A percentile compares a stretch with the other conserved stretches of the same genome.
Conservation (phyloP, 1,140 invertebrate genomes). For the Drosophila ercepeae region DNA sequence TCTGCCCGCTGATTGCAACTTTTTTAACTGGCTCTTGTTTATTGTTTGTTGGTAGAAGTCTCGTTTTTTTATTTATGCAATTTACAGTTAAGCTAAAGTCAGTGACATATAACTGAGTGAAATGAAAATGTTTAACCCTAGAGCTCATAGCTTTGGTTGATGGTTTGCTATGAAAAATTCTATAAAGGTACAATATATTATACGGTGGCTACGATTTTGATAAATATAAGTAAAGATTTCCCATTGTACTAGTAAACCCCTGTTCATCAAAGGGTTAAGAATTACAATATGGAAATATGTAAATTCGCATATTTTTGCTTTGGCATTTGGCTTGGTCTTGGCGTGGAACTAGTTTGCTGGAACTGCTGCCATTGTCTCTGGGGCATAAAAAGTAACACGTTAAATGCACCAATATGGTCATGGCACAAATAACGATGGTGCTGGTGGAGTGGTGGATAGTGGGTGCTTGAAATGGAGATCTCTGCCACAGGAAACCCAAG, state of each 20-base stretch:
- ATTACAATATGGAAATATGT: slow-evolving; percentile 32
- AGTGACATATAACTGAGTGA: slow-evolving; percentile 17
- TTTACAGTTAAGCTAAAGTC: slow-evolving; percentile 66
- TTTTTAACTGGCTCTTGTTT: slow-evolving; percentile 45
- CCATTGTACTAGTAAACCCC: not conserved
- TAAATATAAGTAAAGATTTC: not conserved
- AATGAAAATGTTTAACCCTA: slow-evolving; percentile 23
- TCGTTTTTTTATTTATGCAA: slow-evolving; percentile 74
- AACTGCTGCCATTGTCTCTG: slow-evolving; percentile 27
- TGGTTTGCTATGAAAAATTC: no score
- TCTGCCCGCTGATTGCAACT: slow-evolving; percentile 53
- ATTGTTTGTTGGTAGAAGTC: slow-evolving; percentile 37
- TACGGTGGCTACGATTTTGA: no score
- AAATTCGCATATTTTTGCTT: not conserved
- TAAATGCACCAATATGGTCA: slow-evolving; percentile 59
- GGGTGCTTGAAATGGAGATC: slow-evolving; percentile 16
- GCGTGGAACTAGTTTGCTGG: slow-evolving; percentile 38
- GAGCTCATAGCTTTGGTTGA: not conserved
- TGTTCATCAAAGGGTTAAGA: slow-evolving; percentile 8
- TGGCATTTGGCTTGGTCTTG: slow-evolving; percentile 22
- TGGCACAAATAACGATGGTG: slow-evolving; percentile 48
- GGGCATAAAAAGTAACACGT: slow-evolving; percentile 57
- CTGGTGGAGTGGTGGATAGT: slow-evolving; percentile 6
- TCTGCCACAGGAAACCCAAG: slow-evolving; percentile 1
- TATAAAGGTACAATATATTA: no score